phyloP scores from a whole-genome alignment of 2,113 vertebrate species.

The Urocynchramus pylzowi region DNA sequence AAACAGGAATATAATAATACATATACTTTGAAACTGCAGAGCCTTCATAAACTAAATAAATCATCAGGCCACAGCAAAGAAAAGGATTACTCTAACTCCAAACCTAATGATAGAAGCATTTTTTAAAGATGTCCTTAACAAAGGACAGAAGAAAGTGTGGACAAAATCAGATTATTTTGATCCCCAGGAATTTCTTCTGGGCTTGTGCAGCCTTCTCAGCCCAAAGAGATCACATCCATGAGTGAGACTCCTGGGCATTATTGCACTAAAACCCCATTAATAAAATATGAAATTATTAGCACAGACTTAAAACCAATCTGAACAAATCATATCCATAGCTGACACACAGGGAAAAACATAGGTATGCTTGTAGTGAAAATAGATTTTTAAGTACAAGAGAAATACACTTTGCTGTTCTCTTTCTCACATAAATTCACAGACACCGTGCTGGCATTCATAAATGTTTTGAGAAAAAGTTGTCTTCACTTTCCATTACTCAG shows the following conservation, averaged over 20 bases:
- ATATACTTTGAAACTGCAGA: neutral
- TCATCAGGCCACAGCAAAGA: neutral
- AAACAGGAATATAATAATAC: neutral
- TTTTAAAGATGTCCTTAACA: neutral
- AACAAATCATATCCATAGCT: neutral
- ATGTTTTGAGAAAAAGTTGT: neutral
- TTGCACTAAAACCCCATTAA: neutral
- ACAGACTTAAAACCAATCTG: neutral
- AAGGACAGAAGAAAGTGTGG: neutral
- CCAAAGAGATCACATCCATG: neutral
- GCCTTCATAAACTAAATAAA: neutral
- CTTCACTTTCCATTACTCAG: neutral
- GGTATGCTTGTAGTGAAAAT: neutral
- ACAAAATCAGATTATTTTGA: neutral
- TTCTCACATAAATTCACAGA: neutral
- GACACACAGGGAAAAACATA: neutral
- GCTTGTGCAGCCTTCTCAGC: neutral
- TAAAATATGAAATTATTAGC: neutral
- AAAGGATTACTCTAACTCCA: neutral
- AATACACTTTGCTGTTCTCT: accelerated
- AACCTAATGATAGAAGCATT: neutral
- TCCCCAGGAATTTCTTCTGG: neutral
- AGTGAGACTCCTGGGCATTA: neutral
- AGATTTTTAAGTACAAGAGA: neutral
- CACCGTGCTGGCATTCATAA: neutral